Conservation (phyloP, 2,797 vertebrate genomes). For the Cuniculus paca region DNA sequence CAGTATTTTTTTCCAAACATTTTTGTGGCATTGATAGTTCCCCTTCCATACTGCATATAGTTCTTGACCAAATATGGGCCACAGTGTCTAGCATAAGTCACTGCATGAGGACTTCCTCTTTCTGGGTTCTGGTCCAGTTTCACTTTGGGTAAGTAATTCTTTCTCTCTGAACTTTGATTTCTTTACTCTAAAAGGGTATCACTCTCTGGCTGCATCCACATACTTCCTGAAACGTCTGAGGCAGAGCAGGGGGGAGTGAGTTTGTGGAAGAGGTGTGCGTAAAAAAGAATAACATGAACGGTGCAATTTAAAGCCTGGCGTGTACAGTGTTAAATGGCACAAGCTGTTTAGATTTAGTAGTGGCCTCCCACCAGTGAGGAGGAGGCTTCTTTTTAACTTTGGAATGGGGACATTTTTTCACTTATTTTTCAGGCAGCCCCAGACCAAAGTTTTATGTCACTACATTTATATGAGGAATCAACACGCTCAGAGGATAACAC, state of each 20-base stretch:
- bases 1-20: background rate
- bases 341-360: background rate
- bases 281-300: background rate
- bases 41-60: accelerated
- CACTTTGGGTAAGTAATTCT: background rate
- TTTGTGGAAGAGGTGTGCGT: background rate
- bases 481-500: slow-evolving; percentile 32
- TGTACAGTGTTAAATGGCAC: background rate
- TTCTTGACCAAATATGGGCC: too few relatives aligned
- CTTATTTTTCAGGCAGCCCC: slow-evolving; percentile 61
- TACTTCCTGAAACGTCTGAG: background rate
- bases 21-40: background rate
- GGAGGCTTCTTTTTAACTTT: slow-evolving; percentile 26
- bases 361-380: background rate
- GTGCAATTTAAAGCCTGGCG: background rate
- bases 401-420: slow-evolving; percentile 1
- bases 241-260: background rate
- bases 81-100: background rate
- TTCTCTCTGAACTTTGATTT: background rate
- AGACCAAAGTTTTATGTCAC: slow-evolving; percentile 47
- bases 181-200: background rate
- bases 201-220: background rate
- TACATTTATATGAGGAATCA: slow-evolving; percentile 68
- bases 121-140: slow-evolving; percentile 19
- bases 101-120: background rate